Evolutionary conservation across 2,888 invertebrate species (phyloP), one percentile per base, ranked within the genome.

Genomic region (Phragmatobia fuliginosa): DNA sequence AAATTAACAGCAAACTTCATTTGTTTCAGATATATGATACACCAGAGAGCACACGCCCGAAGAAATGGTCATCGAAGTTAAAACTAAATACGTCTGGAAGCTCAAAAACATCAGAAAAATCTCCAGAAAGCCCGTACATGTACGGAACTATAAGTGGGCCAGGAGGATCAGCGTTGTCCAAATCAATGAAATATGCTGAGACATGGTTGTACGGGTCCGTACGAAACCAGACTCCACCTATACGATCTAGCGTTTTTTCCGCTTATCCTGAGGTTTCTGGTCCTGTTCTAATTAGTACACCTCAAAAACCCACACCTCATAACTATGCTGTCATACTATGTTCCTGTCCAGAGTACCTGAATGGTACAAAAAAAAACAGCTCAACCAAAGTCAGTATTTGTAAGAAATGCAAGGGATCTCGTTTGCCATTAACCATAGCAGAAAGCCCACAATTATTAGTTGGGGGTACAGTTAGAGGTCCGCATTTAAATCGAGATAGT

Each of bases 151-250:
- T 95, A 77, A 92, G 92, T 75, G 96, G 96, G 79, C 96, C 96
- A 79, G 96, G 96, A 68, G 96, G 96, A 74, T 97, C 97, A 84
- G 96, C 97, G n/a, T 90, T 98, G 67, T 97, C 97, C 71, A 97
- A 97, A 89, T 97, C 97, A 86, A 97, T 98, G 97, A 97, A 97
- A 89, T 97, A 97, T 92, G 97, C 97, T 52, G 97, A 98, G 87
- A 97, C 97, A 68, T 98, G 98, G 98, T 96, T 98, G 25, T 98
- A 98, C 87, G 97, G 98, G 82, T 97, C 97, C 52, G 97, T 97
- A 2, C 95, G 97, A 83, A 95, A 94, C 77, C 94, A 95, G 77
- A 95, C 95, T 82, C 91, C 90, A 85, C 90, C 92, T 80, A 88
- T 90, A 68, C 87, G 95, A 85, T 92, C 95, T 60, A 93, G 95